Conservation (phyloP, 2,113 vertebrate genomes). For the Neolamprologus tretocephalus region DNA sequence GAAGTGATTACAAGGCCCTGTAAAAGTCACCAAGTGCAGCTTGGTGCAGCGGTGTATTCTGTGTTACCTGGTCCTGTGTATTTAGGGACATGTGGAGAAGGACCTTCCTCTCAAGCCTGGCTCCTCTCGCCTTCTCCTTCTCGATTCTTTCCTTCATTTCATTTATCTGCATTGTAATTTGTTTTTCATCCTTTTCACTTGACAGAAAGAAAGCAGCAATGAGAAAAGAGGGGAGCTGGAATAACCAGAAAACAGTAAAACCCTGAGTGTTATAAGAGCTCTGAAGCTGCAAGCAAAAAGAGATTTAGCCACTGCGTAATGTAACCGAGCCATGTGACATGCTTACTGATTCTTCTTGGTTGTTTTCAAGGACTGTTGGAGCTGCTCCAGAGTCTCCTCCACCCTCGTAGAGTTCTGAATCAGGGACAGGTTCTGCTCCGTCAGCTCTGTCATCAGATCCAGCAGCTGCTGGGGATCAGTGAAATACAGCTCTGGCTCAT, state of each 20-base stretch:
- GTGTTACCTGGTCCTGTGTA: conserved; percentile 75
- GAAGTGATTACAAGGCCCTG: background rate
- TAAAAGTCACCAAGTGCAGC: background rate
- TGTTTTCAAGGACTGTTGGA: conserved; percentile 60
- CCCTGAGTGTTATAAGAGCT: background rate
- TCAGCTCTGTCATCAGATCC: conserved; percentile 75
- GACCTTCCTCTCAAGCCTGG: conserved; percentile 75
- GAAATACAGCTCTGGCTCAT: conserved; percentile 82
- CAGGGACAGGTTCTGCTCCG: conserved; percentile 83
- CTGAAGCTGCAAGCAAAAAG: background rate
- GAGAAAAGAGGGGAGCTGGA: background rate
- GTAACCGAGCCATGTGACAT: background rate
- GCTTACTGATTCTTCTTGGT: conserved; percentile 75
- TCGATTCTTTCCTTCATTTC: conserved; percentile 64
- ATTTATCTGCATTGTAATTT: conserved; percentile 65
- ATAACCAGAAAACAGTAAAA: background rate
- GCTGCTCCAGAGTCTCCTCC: conserved; percentile 73
- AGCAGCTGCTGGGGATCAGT: conserved; percentile 85
- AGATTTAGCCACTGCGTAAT: background rate
- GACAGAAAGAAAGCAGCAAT: background rate
- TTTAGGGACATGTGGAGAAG: conserved; percentile 70
- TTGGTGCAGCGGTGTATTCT: background rate
- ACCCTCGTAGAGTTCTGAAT: conserved; percentile 79
- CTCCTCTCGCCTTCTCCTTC: conserved; percentile 67
- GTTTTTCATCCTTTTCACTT: conserved; percentile 77